Conservation (phyloP, 1,140 invertebrate genomes). For the Coptotermes formosanus region DNA sequence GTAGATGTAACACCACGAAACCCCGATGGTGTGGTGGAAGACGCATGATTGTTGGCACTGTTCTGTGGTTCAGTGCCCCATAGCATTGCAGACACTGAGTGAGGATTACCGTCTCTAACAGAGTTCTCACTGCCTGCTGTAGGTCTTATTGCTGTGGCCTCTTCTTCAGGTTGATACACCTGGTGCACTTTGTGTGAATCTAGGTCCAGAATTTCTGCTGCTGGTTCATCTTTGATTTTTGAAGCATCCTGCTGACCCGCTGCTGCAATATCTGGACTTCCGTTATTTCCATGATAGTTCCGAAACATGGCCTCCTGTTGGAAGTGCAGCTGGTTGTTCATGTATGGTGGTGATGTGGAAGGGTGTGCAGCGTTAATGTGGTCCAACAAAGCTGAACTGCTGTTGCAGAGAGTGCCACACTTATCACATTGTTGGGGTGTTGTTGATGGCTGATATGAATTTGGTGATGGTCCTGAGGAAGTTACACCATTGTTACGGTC, state of each 20-base stretch:
- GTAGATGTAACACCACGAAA: slow-evolving; percentile 36
- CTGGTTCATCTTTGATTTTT: slow-evolving; percentile 57
- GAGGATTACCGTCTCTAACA: slow-evolving; percentile 41
- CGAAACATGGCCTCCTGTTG: slow-evolving; percentile 30
- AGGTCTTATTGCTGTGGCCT: slow-evolving; percentile 43
- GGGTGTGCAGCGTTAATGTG: slow-evolving; percentile 69
- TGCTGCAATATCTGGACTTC: background rate
- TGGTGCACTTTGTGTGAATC: slow-evolving; percentile 85
- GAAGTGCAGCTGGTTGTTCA: background rate
- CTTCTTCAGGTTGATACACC: slow-evolving; percentile 55
- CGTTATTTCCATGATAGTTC: slow-evolving; percentile 23
- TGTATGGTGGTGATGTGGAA: slow-evolving; percentile 51
- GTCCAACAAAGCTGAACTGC: slow-evolving; percentile 65
- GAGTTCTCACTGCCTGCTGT: background rate
- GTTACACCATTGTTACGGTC: slow-evolving; percentile 21
- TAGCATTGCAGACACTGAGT: slow-evolving; percentile 61
- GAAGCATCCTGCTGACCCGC: background rate
- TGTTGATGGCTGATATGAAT: slow-evolving; percentile 56
- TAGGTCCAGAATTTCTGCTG: slow-evolving; percentile 79
- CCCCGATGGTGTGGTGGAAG: background rate
- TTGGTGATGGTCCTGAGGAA: slow-evolving; percentile 7
- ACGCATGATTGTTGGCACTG: too few relatives aligned
- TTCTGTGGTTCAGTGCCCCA: slow-evolving; percentile 43
- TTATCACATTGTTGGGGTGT: slow-evolving; percentile 75
- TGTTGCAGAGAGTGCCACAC: slow-evolving; percentile 73